phyloP scores from a whole-genome alignment of 1,140 invertebrate species.

The Drosophila sproati region DNA sequence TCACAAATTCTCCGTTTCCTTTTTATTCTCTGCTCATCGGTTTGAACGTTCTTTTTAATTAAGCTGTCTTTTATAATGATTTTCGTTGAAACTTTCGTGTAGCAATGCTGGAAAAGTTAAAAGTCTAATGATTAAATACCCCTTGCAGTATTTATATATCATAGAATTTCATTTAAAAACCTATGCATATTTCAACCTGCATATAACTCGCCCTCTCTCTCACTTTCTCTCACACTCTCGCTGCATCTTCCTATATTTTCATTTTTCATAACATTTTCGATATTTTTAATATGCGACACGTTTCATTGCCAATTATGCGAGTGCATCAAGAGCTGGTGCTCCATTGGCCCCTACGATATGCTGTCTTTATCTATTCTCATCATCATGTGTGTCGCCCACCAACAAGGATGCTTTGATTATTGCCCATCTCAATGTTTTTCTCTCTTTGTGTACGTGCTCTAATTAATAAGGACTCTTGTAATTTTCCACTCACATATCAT shows the following conservation, averaged over 20 bases:
- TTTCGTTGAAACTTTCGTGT: constrained; percentile 20
- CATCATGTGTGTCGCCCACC: not conserved
- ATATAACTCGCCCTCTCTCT: not conserved
- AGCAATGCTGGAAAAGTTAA: not conserved
- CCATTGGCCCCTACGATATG: not conserved
- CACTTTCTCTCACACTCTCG: not conserved
- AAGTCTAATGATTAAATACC: not conserved
- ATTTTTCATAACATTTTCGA: not conserved
- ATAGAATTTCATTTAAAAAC: not conserved
- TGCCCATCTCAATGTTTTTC: constrained; percentile 24
- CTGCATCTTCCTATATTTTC: not conserved
- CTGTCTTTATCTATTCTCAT: no score
- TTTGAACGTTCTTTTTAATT: constrained; percentile 19
- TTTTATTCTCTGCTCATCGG: not conserved
- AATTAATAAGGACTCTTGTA: constrained; percentile 42
- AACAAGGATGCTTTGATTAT: constrained; percentile 41
- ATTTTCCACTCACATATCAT: constrained; percentile 20
- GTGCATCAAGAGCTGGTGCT: constrained; percentile 31
- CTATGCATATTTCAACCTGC: not conserved
- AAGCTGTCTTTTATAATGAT: constrained; percentile 22
- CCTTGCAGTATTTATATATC: not conserved
- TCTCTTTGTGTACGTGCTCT: constrained; percentile 40
- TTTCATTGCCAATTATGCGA: constrained; percentile 40
- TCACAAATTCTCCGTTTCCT: not conserved
- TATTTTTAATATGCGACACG: constrained; percentile 33